These are phyloP conservation scores for Formica exsecta DNA, from an alignment of 1,140 invertebrate genomes.

Conservation along the genomic window DNA sequence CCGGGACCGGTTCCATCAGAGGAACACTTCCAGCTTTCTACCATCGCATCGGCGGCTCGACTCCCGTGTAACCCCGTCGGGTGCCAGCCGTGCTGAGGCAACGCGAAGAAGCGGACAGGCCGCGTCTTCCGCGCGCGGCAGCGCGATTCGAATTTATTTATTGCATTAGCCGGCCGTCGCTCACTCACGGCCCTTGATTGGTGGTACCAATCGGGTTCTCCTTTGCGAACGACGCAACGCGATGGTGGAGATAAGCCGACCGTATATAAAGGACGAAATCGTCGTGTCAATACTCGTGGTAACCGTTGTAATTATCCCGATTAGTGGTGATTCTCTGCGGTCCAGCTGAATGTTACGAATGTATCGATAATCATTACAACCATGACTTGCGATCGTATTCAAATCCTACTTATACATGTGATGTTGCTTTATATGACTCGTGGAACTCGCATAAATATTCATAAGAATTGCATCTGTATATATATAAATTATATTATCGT, in stretches of 20 bases:
- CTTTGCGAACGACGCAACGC: constrained; percentile 60
- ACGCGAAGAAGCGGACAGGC: constrained; percentile 63
- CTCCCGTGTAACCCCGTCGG: constrained; percentile 64
- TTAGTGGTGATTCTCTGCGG: constrained; percentile 44
- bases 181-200: constrained; percentile 76
- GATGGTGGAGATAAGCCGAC: constrained; percentile 25
- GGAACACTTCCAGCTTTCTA: constrained; percentile 78
- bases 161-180: constrained; percentile 80
- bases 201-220: constrained; percentile 74
- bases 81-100: constrained; percentile 17
- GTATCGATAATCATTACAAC: constrained; percentile 52
- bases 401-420: background rate
- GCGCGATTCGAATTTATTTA: constrained; percentile 82
- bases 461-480: background rate
- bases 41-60: constrained; percentile 61
- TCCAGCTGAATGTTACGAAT: constrained; percentile 56
- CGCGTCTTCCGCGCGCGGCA: constrained; percentile 68
- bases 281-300: constrained; percentile 37
- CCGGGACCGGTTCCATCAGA: constrained; percentile 73
- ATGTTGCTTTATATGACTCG: background rate
- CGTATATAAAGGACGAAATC: constrained; percentile 28
- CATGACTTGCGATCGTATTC: background rate
- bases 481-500: constrained; percentile 7
- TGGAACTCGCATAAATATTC: background rate
- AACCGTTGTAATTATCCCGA: constrained; percentile 72